Base-by-base conservation (phyloP, 1,140 invertebrate species). In the Proctacanthus coquilletti region DNA sequence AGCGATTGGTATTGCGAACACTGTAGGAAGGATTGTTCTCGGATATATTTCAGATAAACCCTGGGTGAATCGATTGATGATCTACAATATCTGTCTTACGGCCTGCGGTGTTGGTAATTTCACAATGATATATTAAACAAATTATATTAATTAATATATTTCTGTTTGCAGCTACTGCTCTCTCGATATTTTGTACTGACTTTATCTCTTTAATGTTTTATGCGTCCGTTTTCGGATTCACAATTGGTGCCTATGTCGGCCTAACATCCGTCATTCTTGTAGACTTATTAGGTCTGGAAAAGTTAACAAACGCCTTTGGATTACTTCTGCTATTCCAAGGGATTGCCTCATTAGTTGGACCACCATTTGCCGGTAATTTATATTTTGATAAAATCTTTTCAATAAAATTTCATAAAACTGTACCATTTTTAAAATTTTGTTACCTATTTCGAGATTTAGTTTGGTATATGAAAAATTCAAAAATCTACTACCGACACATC, bases 251-350 rank as follows among this genome's bases (percentile, higher is more conserved):
- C 18, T 94, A 93, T 55, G 88, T 94, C 4, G 86, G 87, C 4
- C 67, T 95, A 11, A 95, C 91, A 4, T 91, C 85, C 5, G 86
- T 89, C 3, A 84, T 89, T 36, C 61, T 91, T 33, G 84, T 89
- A 3, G 85, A 92, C 59, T 66, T 92, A 20, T 59, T 92, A 35
- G 85, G 88, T 5, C 60, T 93, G 34, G 84, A 92, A 30, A 80
- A 74, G 48, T 63, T 95, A 21, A 92, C 89, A 0, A 93, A 93
- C 58, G 85, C 87, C 1, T 94, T 94, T 60, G 89, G 89, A n/a
- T 63, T 94, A 5, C 63, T 94, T 5, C 63, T 91, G 39, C 69
- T 94, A 8, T 93, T 92, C 63, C 87, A 94, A 70, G 89, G 89
- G 15, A 72, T 93, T 27, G 88, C 88, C 10, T 86, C 86, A 10